Evolutionary conservation across 2,113 vertebrate genomes (phyloP).

Genomic region (Rhipidura dahli): DNA sequence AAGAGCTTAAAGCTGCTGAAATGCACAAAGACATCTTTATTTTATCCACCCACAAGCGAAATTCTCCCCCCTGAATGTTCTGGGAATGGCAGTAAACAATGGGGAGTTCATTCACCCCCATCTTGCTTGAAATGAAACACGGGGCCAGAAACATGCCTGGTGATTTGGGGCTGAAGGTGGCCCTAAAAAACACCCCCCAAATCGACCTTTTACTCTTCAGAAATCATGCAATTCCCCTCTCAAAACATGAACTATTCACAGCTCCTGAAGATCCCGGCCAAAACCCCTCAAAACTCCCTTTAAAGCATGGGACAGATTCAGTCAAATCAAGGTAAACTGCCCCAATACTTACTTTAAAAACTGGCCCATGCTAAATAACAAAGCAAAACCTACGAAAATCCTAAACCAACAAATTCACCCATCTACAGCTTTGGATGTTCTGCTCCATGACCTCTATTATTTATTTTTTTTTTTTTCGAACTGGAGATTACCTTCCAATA

Average conservation of each 20-base stretch:
- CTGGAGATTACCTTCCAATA: not conserved
- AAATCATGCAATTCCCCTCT: not conserved
- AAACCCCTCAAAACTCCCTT: not conserved
- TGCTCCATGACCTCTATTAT: not conserved
- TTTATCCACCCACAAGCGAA: not conserved
- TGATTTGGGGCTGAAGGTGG: not conserved
- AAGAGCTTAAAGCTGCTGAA: not conserved
- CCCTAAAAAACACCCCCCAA: too few relatives aligned
- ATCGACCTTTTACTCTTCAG: not conserved
- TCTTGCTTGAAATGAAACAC: not conserved
- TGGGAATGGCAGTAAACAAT: accelerated
- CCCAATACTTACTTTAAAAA: not conserved
- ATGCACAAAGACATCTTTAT: not conserved
- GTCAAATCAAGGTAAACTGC: not conserved
- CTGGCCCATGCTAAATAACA: not conserved
- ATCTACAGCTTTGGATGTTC: not conserved
- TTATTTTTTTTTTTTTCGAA: not conserved
- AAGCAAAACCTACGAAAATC: not conserved
- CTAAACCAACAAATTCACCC: not conserved
- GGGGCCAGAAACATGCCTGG: not conserved
- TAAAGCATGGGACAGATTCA: not conserved
- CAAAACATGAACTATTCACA: not conserved
- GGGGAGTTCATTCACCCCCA: not conserved
- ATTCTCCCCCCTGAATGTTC: not conserved
- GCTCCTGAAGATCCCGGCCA: not conserved